Evolutionary conservation across 2,797 vertebrate genomes (phyloP).

Genomic region (Discoglossus pictus): DNA sequence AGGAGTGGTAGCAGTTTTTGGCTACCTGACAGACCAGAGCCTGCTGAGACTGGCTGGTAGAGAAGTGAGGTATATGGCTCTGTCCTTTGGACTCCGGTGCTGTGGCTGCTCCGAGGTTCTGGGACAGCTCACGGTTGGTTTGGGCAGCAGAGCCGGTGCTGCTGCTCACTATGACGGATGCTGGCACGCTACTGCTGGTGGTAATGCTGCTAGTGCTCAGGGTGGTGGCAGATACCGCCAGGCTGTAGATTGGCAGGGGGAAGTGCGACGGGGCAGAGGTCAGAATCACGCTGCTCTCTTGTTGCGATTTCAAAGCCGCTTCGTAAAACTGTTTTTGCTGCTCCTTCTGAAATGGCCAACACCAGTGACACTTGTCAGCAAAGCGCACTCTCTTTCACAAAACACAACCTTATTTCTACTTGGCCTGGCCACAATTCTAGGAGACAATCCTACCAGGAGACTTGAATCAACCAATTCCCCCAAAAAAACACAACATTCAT

Average conservation of each 20-base stretch:
- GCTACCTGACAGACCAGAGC: constrained; percentile 90
- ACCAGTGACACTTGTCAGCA: constrained; percentile 43
- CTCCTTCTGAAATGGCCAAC: constrained; percentile 63
- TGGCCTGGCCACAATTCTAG: too few relatives aligned
- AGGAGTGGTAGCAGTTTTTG: constrained; percentile 33
- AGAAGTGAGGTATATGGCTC: constrained; percentile 69
- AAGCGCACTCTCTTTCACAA: constrained; percentile 6
- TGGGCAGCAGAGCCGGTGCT: constrained; percentile 74
- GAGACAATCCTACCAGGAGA: too few relatives aligned
- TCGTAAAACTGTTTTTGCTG: constrained; percentile 77
- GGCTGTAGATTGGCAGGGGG: constrained; percentile 71
- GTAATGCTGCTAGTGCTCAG: constrained; percentile 68
- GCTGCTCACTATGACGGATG: constrained; percentile 92
- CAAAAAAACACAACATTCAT: too few relatives aligned
- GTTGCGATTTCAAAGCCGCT: constrained; percentile 55
- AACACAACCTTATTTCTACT: too few relatives aligned
- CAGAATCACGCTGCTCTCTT: constrained; percentile 53
- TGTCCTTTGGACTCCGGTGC: constrained; percentile 63
- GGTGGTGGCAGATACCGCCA: constrained; percentile 64
- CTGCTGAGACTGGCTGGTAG: constrained; percentile 76
- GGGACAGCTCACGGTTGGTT: constrained; percentile 78
- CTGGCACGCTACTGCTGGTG: constrained; percentile 72
- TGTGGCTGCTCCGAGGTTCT: constrained; percentile 56
- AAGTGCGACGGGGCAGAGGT: constrained; percentile 62
- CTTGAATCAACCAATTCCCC: too few relatives aligned